A percentile compares a stretch with the other conserved stretches of the same genome.
These are phyloP conservation scores for Chelonia mydas DNA, from an alignment of 2,797 vertebrate genomes.

Conservation along the genomic window DNA sequence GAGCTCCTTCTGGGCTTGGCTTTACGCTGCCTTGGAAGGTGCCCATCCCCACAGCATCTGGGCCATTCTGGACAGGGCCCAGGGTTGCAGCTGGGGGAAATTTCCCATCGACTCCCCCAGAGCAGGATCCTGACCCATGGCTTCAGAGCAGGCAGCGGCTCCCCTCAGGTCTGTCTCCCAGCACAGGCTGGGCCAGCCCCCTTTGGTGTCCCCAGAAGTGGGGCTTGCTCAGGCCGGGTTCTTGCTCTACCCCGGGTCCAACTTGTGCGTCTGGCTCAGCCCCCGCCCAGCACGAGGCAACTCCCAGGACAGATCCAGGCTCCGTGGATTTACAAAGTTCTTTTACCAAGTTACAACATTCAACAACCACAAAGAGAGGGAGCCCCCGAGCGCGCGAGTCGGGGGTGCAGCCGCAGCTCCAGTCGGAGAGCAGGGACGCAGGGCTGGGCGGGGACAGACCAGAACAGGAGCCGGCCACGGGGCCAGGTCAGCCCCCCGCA, in stretches of 20 bases:
- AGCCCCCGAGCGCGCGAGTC: not conserved
- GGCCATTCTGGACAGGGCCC: not conserved
- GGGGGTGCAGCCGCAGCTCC: not conserved
- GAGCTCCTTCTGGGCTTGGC: not conserved
- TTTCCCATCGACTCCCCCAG: not conserved
- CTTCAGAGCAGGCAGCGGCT: not conserved
- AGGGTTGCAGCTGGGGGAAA: not conserved
- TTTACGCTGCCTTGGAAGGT: not conserved
- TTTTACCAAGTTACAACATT: conserved; percentile 2
- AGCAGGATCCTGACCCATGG: not conserved
- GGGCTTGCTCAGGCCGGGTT: too few species aligned
- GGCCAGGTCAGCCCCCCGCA: too few species aligned
- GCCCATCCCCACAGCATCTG: not conserved
- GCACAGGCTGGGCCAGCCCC: too few species aligned
- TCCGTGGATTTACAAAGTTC: not conserved
- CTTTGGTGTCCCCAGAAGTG: not conserved
- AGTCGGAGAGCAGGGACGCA: not conserved
- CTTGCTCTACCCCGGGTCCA: too few species aligned
- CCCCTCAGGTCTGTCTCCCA: not conserved
- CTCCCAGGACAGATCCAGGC: not conserved
- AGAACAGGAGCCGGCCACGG: not conserved
- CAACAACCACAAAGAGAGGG: not conserved
- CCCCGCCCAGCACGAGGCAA: too few species aligned
- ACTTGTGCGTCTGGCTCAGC: too few species aligned
- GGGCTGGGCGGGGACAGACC: too few species aligned